Evolutionary conservation across 1,140 invertebrate genomes (phyloP), one percentile per base, ranked within the genome.

Genomic region (Acromyrmex echinatior): DNA sequence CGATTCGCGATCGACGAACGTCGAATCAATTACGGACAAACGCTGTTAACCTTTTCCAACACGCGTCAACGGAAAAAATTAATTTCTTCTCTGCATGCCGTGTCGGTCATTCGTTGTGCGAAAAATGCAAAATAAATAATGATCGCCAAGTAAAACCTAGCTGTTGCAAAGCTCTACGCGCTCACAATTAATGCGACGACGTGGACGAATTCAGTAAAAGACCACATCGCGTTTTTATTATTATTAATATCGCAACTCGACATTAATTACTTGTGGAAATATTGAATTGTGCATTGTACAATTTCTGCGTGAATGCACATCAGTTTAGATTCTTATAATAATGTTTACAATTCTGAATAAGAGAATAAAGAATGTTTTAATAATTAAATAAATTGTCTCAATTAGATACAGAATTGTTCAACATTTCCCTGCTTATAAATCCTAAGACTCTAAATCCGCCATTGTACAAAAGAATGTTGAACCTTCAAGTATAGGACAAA

Each of bases 1-100:
- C 35, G 60, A 87, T 60, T 76, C 25, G 49, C 58, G 85, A 89
- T 78, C 71, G 82, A 88, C 62, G 82, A 58, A 49, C 45, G 74
- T 28, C 18, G 62, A 88, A 89, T 78, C 60, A 79, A 86, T 86
- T 86, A 78, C 74, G 60, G n/a, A 31, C 31, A 63, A 66, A 28
- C 31, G 68, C 56, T 71, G 80, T 73, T 82, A 82, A 82, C 79
- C 79, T 82, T 82, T 73, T 49, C 21, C 53, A 31, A 28, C 45
- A 28, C 18, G 39, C 77, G 18, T 14, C 60, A 21, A 31, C 53
- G n/a, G 16, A 25, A 71, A 81, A 71, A 81, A 71, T 56, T 49
- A 51, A 80, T 68, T 53, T 80, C 49, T 78, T 78, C n/a, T 63
- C 9, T 39, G 63, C 78, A 68, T 68, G 45, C 78, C 78, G 62